Percentiles rank a stretch among this genome's conserved stretches.
These are phyloP conservation scores for Lasioglossum baleicum DNA, from an alignment of 1,140 invertebrate genomes.

Conservation along the genomic window DNA sequence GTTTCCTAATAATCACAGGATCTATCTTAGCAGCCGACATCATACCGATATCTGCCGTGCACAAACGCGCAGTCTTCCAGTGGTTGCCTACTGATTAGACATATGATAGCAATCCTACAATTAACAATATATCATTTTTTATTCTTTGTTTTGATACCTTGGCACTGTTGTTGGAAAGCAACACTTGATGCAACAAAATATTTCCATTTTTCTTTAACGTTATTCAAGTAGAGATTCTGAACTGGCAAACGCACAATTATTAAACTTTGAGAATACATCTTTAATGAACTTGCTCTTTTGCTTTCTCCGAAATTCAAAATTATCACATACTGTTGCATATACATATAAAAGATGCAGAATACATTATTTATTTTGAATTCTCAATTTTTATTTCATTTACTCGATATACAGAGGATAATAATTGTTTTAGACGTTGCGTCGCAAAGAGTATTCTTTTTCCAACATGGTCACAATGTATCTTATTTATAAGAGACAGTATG, in stretches of 20 bases:
- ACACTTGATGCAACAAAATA: constrained; percentile 10
- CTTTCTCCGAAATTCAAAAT: background rate
- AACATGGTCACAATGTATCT: constrained; percentile 42
- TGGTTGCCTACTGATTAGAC: constrained; percentile 74
- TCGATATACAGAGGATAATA: background rate
- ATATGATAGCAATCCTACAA: constrained; percentile 62
- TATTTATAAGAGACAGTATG: constrained; percentile 9
- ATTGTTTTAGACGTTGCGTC: background rate
- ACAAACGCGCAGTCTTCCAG: constrained; percentile 77
- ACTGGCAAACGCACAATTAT: background rate
- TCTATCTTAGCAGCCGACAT: constrained; percentile 79
- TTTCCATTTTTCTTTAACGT: constrained; percentile 9
- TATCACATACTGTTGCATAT: background rate
- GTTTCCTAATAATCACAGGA: constrained; percentile 80
- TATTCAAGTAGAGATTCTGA: background rate
- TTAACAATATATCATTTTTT: constrained; percentile 65
- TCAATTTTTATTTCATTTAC: background rate
- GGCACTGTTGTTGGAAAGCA: constrained; percentile 57
- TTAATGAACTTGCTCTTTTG: constrained; percentile 1
- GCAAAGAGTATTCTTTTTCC: constrained; percentile 21
- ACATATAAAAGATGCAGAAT: background rate
- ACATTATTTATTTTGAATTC: constrained; percentile 18
- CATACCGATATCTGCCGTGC: constrained; percentile 77
- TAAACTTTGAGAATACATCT: background rate
- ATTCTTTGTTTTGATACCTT: constrained; percentile 53